A percentile compares a stretch with the other conserved stretches of the same genome.
phyloP scores from a whole-genome alignment of 2,797 vertebrate genomes.

The Glyptemys insculpta region DNA sequence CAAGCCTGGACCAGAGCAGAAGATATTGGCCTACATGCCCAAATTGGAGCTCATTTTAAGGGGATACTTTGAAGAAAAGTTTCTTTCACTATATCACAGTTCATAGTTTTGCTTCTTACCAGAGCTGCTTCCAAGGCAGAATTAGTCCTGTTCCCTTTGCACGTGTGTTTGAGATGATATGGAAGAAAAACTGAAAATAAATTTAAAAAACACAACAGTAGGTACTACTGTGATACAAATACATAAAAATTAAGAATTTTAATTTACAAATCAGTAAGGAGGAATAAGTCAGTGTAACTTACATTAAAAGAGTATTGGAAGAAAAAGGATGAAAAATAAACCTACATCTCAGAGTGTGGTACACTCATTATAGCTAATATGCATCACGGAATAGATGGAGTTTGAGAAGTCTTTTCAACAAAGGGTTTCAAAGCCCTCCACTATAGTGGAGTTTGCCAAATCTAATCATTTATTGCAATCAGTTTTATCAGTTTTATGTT shows the following conservation, averaged over 20 bases:
- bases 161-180: not conserved
- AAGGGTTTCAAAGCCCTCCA: not conserved
- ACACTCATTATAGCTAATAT: not conserved
- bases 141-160: not conserved
- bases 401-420: not conserved
- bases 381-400: not conserved
- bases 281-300: not conserved
- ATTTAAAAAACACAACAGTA: not conserved
- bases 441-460: not conserved
- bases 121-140: not conserved
- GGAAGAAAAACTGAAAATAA: not conserved
- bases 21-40: not conserved
- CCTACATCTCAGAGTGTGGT: not conserved
- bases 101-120: not conserved
- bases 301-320: not conserved
- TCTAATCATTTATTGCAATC: conserved; percentile 20
- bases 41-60: not conserved
- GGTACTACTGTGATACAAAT: not conserved
- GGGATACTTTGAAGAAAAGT: not conserved
- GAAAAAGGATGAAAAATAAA: not conserved
- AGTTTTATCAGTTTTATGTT: not conserved
- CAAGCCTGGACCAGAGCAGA: not conserved
- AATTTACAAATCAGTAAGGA: not conserved
- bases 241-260: not conserved
- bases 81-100: not conserved